Evolutionary conservation across 2,797 vertebrate species (phyloP).

Genomic region (Xenopus petersii): DNA sequence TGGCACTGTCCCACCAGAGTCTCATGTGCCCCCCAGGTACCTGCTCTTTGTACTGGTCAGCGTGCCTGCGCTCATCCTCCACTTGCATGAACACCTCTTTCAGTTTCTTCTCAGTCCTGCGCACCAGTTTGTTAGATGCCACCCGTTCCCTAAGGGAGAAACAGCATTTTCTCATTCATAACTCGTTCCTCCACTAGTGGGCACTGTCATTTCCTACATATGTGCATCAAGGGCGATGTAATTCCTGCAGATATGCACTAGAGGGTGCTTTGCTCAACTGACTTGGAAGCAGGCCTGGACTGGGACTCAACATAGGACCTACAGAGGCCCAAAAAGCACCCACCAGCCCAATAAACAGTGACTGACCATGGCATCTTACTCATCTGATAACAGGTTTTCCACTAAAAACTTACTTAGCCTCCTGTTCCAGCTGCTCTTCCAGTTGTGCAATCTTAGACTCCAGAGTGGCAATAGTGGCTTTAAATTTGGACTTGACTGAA

Average conservation of each 20-base stretch:
- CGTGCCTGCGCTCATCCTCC: constrained; percentile 91
- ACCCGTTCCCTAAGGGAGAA: constrained; percentile 79
- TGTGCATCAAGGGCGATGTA: too few species aligned
- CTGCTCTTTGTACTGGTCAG: constrained; percentile 96
- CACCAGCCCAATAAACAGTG: too few species aligned
- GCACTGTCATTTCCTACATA: too few species aligned
- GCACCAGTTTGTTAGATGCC: constrained; percentile 89
- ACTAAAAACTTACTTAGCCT: constrained; percentile 80
- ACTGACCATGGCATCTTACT: too few species aligned
- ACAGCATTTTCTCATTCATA: not conserved
- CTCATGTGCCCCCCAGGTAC: constrained; percentile 56
- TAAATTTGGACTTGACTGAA: constrained; percentile 92
- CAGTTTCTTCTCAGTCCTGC: constrained; percentile 94
- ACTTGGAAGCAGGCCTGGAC: too few species aligned
- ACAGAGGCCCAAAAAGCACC: too few species aligned
- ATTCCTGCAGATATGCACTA: too few species aligned
- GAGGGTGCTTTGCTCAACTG: too few species aligned
- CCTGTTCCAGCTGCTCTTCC: constrained; percentile 96
- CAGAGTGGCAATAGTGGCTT: constrained; percentile 86
- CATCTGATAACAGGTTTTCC: not conserved
- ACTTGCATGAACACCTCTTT: constrained; percentile 98
- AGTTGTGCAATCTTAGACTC: constrained; percentile 93
- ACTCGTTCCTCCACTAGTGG: too few species aligned
- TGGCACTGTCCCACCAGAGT: too few species aligned
- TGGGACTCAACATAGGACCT: too few species aligned